Percentiles rank a stretch among this genome's conserved stretches.
These are phyloP conservation scores for Phoenicopterus ruber DNA, from an alignment of 2,113 vertebrate genomes.

Conservation along the genomic window DNA sequence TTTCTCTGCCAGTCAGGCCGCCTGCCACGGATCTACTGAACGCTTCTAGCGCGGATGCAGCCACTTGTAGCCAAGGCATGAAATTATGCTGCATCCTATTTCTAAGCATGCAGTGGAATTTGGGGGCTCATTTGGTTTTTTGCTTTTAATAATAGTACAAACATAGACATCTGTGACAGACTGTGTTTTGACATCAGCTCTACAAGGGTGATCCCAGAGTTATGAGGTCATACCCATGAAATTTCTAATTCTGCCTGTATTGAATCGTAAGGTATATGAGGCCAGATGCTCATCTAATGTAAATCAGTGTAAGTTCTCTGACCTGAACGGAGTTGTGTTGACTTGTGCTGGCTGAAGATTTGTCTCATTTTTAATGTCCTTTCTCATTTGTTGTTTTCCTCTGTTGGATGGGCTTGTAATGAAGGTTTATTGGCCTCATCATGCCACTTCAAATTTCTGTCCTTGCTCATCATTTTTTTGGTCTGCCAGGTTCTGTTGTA, in stretches of 20 bases:
- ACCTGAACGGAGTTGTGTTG: not conserved
- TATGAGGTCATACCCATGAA: not conserved
- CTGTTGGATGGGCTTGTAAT: not conserved
- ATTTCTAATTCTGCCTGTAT: not conserved
- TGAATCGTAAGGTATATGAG: not conserved
- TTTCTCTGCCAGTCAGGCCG: not conserved
- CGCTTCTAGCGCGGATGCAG: not conserved
- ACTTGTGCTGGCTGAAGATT: not conserved
- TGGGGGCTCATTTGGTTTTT: not conserved
- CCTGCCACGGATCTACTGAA: not conserved
- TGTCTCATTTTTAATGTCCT: not conserved
- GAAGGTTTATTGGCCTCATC: not conserved
- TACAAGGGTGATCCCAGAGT: not conserved
- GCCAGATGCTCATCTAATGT: not conserved
- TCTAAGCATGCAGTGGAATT: not conserved
- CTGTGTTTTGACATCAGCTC: not conserved
- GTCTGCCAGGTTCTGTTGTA: not conserved
- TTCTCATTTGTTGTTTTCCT: conserved; percentile 3
- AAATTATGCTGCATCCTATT: not conserved
- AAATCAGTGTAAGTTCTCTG: not conserved
- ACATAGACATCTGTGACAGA: not conserved
- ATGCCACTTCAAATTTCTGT: not conserved
- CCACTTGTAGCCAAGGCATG: not conserved
- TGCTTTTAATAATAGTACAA: not conserved
- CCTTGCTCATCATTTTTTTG: not conserved